These are phyloP conservation scores for Anableps anableps DNA, from an alignment of 2,797 vertebrate species.

Conservation along the genomic window DNA sequence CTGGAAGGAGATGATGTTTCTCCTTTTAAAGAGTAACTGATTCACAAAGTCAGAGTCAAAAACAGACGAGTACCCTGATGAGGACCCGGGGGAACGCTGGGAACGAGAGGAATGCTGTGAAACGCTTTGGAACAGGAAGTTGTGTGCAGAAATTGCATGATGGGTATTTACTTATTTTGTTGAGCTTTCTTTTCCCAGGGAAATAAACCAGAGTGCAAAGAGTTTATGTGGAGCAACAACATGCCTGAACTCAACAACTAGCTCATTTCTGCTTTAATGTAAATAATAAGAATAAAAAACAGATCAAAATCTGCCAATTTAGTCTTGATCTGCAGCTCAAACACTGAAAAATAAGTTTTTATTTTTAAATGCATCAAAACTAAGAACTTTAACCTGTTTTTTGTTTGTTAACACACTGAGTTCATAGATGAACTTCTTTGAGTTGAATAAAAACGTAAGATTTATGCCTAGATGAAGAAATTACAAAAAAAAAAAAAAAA, in stretches of 20 bases:
- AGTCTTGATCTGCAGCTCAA: not conserved
- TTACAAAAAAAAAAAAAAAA: no score
- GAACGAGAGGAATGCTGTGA: slow-evolving; percentile 74
- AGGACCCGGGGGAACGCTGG: slow-evolving; percentile 58
- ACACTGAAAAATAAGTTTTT: not conserved
- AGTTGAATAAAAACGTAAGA: not conserved
- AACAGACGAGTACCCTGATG: slow-evolving; percentile 38
- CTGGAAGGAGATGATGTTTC: slow-evolving; percentile 42
- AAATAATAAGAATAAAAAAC: not conserved
- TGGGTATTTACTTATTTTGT: slow-evolving; percentile 57
- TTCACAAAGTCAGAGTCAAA: slow-evolving; percentile 42
- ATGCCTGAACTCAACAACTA: slow-evolving; percentile 14
- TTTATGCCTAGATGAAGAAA: no score
- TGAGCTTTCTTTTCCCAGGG: slow-evolving; percentile 66
- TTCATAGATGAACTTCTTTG: not conserved
- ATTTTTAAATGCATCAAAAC: not conserved
- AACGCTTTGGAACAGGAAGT: slow-evolving; percentile 60
- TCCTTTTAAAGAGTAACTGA: slow-evolving; percentile 38
- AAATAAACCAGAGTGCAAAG: slow-evolving; percentile 34
- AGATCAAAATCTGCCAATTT: not conserved
- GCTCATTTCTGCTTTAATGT: not conserved
- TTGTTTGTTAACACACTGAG: no score
- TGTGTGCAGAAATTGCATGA: slow-evolving; percentile 47
- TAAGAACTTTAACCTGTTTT: not conserved
- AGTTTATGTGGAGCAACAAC: slow-evolving; percentile 12